phyloP scores from a whole-genome alignment of 2,888 invertebrate genomes.

The Phortica okadai region DNA sequence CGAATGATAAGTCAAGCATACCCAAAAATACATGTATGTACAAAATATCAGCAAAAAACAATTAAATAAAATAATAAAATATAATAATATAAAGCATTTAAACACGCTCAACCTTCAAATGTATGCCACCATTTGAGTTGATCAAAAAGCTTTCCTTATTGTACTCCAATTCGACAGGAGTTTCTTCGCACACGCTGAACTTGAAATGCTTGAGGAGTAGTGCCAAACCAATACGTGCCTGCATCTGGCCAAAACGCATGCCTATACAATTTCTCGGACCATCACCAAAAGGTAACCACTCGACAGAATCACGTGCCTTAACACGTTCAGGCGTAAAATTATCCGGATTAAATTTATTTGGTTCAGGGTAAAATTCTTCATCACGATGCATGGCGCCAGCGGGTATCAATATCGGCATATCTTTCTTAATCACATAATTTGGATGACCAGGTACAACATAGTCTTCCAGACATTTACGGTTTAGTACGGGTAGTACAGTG shows the following conservation, averaged over 20 bases:
- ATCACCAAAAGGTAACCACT: slow-evolving; percentile 73
- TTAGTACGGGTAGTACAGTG: slow-evolving; percentile 78
- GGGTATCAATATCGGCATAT: slow-evolving; percentile 78
- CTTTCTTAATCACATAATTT: slow-evolving; percentile 78
- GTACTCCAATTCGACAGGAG: slow-evolving; percentile 62
- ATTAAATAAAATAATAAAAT: slow-evolving; percentile 39
- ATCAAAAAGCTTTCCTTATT: slow-evolving; percentile 53
- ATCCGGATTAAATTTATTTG: slow-evolving; percentile 81
- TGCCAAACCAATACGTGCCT: slow-evolving; percentile 64
- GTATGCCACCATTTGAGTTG: slow-evolving; percentile 57
- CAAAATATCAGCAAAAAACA: slow-evolving; percentile 49
- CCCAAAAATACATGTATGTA: too few relatives aligned
- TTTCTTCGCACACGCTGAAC: slow-evolving; percentile 61
- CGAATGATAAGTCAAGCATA: too few relatives aligned
- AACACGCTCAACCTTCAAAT: slow-evolving; percentile 51
- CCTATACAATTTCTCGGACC: slow-evolving; percentile 74
- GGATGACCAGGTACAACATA: slow-evolving; percentile 77
- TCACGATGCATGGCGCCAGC: slow-evolving; percentile 80
- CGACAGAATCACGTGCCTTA: slow-evolving; percentile 75
- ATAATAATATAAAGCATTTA: background rate
- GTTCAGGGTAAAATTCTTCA: slow-evolving; percentile 79
- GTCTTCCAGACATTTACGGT: slow-evolving; percentile 78
- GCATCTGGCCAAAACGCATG: slow-evolving; percentile 73
- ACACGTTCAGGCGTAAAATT: slow-evolving; percentile 79
- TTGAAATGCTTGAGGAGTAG: slow-evolving; percentile 64